A percentile compares a stretch with the other conserved stretches of the same genome.
Evolutionary conservation across 2,888 invertebrate species (phyloP).

Genomic region (Campopleginae sp.): DNA sequence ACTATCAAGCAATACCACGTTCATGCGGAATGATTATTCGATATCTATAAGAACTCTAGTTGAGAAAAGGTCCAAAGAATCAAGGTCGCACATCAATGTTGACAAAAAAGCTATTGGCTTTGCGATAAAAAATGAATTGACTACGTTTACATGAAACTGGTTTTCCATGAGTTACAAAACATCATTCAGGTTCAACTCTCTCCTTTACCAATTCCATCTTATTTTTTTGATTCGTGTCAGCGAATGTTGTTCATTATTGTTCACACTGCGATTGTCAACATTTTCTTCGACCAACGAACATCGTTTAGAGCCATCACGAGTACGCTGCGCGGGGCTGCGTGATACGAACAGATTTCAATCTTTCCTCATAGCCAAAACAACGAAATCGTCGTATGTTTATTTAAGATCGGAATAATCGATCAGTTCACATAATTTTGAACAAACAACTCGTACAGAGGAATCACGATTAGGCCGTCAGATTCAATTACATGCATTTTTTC

Average conservation of each 20-base stretch:
- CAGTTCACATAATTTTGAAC: too few relatives aligned
- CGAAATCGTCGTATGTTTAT: background rate
- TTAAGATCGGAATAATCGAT: background rate
- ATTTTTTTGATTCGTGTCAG: too few relatives aligned
- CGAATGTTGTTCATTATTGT: background rate
- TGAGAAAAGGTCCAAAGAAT: background rate
- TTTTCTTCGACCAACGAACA: background rate
- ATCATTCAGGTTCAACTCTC: background rate
- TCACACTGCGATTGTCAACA: background rate
- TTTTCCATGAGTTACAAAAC: background rate
- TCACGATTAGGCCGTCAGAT: too few relatives aligned
- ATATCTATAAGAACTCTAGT: background rate
- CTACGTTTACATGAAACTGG: background rate
- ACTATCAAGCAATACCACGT: constrained; percentile 21
- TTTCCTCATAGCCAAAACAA: background rate
- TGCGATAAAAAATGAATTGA: background rate
- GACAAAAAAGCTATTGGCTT: background rate
- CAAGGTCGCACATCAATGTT: background rate
- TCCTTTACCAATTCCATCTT: too few relatives aligned
- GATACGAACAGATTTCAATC: background rate
- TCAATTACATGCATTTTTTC: too few relatives aligned
- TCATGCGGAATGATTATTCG: constrained; percentile 6
- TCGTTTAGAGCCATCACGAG: background rate
- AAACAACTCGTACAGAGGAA: too few relatives aligned
- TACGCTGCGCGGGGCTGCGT: background rate